Evolutionary conservation across 2,888 invertebrate species (phyloP).

Genomic region (Myopa tessellatipennis): DNA sequence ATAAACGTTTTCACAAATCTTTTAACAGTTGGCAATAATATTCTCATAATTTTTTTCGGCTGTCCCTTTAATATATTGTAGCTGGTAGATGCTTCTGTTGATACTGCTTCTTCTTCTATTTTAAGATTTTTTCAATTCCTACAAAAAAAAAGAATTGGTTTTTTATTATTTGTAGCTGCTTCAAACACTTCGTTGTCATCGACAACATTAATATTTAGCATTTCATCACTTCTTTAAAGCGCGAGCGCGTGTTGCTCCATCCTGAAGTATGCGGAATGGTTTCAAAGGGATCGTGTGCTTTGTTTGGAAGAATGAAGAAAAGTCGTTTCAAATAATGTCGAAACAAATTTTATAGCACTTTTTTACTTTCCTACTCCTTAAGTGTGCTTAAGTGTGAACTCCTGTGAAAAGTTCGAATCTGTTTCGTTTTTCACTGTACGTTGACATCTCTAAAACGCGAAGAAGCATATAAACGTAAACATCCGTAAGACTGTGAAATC

Average conservation of each 20-base stretch:
- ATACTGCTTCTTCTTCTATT: slow-evolving; percentile 41
- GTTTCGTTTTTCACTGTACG: no score
- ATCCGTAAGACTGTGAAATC: no score
- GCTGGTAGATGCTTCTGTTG: not conserved
- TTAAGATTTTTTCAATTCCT: slow-evolving; percentile 19
- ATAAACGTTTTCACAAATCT: slow-evolving; percentile 60
- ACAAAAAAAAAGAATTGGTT: slow-evolving; percentile 9
- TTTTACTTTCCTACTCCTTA: slow-evolving; percentile 44
- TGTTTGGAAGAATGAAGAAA: not conserved
- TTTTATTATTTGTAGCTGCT: slow-evolving; percentile 10
- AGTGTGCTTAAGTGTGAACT: no score
- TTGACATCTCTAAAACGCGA: no score
- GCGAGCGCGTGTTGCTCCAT: slow-evolving; percentile 32
- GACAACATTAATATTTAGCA: slow-evolving; percentile 57
- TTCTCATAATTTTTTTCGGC: slow-evolving; percentile 55
- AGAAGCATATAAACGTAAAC: no score
- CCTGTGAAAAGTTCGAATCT: no score
- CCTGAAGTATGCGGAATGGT: slow-evolving; percentile 11
- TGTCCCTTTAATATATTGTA: slow-evolving; percentile 49
- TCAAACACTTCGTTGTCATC: slow-evolving; percentile 57
- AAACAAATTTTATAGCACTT: slow-evolving; percentile 43
- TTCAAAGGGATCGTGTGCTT: not conserved
- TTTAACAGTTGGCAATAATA: slow-evolving; percentile 67
- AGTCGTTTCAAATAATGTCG: slow-evolving; percentile 38
- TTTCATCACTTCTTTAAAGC: slow-evolving; percentile 49